These are phyloP conservation scores for Lapara coniferarum DNA, from an alignment of 2,888 invertebrate genomes.

Conservation along the genomic window DNA sequence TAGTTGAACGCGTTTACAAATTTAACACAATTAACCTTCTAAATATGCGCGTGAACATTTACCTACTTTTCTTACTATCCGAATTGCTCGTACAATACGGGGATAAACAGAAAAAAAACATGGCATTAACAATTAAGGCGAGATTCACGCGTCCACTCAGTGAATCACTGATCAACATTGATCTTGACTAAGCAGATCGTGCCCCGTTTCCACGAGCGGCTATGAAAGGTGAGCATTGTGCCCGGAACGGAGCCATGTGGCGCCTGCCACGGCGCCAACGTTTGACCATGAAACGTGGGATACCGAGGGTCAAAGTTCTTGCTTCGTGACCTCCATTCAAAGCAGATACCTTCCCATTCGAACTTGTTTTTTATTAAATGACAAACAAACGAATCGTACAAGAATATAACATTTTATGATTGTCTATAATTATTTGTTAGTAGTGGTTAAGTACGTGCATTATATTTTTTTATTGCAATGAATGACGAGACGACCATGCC, in stretches of 20 bases:
- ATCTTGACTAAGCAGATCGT: conserved; percentile 61
- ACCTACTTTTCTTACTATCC: too few relatives aligned
- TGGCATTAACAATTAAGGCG: conserved; percentile 16
- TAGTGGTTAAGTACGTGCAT: neutral
- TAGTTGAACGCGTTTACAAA: too few relatives aligned
- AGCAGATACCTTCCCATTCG: conserved; percentile 25
- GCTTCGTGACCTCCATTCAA: conserved; percentile 63
- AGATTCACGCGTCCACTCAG: neutral
- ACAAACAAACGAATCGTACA: neutral
- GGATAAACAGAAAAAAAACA: conserved; percentile 24
- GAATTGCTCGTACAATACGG: too few relatives aligned
- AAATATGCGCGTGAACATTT: too few relatives aligned
- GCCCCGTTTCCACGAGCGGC: conserved; percentile 52
- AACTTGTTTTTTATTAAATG: conserved; percentile 25
- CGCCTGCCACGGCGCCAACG: conserved; percentile 61
- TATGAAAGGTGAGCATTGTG: conserved; percentile 66
- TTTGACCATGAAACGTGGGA: conserved; percentile 67
- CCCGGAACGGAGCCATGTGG: conserved; percentile 59
- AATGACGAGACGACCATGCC: too few relatives aligned
- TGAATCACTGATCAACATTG: conserved; percentile 47
- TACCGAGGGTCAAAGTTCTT: conserved; percentile 69
- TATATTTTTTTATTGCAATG: too few relatives aligned
- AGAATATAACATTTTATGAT: neutral
- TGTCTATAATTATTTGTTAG: neutral
- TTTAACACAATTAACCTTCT: too few relatives aligned